These are phyloP conservation scores for Eonycteris spelaea DNA, from an alignment of 2,113 vertebrate species.

Conservation along the genomic window DNA sequence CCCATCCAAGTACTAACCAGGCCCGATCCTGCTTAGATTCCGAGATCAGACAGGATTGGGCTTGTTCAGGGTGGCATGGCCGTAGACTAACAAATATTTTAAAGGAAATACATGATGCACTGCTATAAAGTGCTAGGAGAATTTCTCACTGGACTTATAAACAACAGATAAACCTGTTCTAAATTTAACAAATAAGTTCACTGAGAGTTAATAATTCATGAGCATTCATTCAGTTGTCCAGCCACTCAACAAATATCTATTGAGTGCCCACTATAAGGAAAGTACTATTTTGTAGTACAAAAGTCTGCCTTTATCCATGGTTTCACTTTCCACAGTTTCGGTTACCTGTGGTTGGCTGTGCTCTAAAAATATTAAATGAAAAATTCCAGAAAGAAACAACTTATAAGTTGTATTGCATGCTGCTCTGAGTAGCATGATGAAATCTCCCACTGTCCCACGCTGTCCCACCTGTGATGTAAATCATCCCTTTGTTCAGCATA, in stretches of 20 bases:
- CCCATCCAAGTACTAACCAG: no score
- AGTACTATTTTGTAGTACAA: background rate
- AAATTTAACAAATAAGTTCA: slow-evolving; percentile 37
- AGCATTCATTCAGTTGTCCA: slow-evolving; percentile 11
- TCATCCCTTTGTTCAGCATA: background rate
- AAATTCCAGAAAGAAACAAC: background rate
- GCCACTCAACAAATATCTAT: background rate
- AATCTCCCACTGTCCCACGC: background rate
- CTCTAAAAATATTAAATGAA: background rate
- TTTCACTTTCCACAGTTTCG: background rate
- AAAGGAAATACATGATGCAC: background rate
- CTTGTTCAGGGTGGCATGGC: no score
- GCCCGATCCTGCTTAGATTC: no score
- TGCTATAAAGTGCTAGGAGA: background rate
- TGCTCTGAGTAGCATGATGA: background rate
- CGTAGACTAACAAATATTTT: background rate
- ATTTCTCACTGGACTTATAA: background rate
- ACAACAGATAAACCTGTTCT: background rate
- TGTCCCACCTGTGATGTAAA: background rate
- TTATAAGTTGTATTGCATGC: background rate
- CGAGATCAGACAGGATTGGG: no score
- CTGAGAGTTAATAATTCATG: slow-evolving; percentile 23
- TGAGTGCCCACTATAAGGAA: background rate
- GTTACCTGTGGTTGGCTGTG: background rate
- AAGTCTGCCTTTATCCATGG: background rate